Conservation (phyloP, 2,113 vertebrate species). For the Pluvialis apricaria region DNA sequence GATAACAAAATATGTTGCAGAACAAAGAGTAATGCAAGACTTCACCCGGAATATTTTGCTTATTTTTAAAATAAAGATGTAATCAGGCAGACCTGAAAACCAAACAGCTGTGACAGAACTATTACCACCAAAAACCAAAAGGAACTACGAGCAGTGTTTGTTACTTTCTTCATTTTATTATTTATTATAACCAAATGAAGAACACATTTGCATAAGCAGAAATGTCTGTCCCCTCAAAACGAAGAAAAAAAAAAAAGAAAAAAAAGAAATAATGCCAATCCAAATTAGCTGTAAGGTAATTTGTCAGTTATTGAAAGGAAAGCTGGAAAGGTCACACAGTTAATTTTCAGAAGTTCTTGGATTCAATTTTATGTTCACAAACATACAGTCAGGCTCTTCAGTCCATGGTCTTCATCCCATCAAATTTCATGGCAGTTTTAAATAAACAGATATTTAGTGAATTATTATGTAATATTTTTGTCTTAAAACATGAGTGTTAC, state of each 20-base stretch:
- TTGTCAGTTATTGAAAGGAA: not conserved
- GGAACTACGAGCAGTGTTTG: not conserved
- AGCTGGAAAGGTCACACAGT: not conserved
- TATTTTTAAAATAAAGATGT: conserved; percentile 3
- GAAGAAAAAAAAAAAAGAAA: not conserved
- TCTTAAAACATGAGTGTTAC: not conserved
- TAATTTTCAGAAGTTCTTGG: not conserved
- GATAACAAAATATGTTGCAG: conserved; percentile 73
- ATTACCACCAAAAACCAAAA: not conserved
- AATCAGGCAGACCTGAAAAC: not conserved
- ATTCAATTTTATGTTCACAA: no score
- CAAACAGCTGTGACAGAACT: not conserved
- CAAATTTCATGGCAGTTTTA: not conserved
- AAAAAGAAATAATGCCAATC: not conserved
- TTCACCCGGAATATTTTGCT: conserved; percentile 42
- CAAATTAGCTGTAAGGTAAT: not conserved
- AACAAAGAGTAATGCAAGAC: conserved; percentile 55
- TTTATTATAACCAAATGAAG: not conserved
- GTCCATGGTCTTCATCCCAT: not conserved
- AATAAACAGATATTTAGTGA: not conserved
- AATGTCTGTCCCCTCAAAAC: not conserved
- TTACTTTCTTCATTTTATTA: not conserved
- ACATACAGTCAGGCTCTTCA: not conserved
- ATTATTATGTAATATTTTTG: not conserved
- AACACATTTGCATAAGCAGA: not conserved